These are phyloP conservation scores for Dreissena rostriformis DNA, from an alignment of 1,140 invertebrate genomes.

Conservation along the genomic window DNA sequence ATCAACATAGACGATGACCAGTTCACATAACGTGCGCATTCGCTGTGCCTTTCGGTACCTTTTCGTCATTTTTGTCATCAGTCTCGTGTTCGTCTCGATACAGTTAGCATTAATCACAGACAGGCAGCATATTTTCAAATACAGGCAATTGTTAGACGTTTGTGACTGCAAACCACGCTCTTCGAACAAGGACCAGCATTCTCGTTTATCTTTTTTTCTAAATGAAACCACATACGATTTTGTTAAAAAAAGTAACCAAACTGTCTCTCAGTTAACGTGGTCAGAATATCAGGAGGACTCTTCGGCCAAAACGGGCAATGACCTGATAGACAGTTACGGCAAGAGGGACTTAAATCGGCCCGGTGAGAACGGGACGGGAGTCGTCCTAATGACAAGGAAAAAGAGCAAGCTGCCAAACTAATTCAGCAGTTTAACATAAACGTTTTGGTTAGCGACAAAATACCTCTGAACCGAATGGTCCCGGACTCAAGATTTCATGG, in stretches of 20 bases:
- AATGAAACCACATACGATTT: no score
- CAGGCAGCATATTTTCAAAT: background rate
- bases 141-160: background rate
- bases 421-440: constrained; percentile 62
- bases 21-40: constrained; percentile 26
- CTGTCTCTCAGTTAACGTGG: constrained; percentile 7
- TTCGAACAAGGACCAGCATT: background rate
- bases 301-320: constrained; percentile 40
- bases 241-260: background rate
- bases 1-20: background rate
- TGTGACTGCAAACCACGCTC: background rate
- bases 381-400: constrained; percentile 47
- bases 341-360: constrained; percentile 24
- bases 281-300: constrained; percentile 42
- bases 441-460: constrained; percentile 65
- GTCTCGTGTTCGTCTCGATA: constrained; percentile 41
- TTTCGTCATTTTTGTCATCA: constrained; percentile 29
- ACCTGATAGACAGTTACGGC: constrained; percentile 57
- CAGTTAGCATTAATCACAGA: constrained; percentile 37
- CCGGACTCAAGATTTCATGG: constrained; percentile 65
- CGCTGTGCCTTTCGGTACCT: constrained; percentile 46
- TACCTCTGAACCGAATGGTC: constrained; percentile 67
- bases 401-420: constrained; percentile 15
- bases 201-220: no score
- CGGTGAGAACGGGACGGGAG: constrained; percentile 51